Percentiles rank a stretch among this genome's conserved stretches.
Evolutionary conservation across 2,797 vertebrate species (phyloP).

Genomic region (Epinephelus awoara): DNA sequence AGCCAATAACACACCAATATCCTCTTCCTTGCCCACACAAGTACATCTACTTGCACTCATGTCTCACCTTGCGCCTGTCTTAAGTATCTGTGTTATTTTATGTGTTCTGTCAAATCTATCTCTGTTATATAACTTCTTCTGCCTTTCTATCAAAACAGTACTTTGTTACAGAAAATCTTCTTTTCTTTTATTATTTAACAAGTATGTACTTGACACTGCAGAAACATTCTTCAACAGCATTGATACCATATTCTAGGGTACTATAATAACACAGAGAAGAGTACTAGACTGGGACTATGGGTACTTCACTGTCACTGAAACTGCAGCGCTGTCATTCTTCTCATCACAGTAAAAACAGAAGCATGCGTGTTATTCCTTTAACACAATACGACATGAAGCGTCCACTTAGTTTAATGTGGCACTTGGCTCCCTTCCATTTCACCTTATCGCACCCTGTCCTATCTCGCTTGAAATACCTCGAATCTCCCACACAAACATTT

Average conservation of each 20-base stretch:
- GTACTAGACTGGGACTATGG: not conserved
- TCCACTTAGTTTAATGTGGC: constrained; percentile 70
- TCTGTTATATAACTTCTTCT: not conserved
- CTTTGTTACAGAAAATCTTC: not conserved
- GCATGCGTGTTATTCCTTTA: constrained; percentile 17
- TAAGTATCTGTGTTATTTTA: not conserved
- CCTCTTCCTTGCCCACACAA: not conserved
- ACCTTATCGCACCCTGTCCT: constrained; percentile 58
- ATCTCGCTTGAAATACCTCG: constrained; percentile 53
- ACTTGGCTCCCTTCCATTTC: constrained; percentile 61
- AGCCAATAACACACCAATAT: no score
- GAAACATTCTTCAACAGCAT: not conserved
- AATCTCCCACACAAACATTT: constrained; percentile 67
- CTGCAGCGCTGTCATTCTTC: constrained; percentile 15
- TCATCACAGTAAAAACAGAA: constrained; percentile 12
- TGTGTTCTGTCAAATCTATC: not conserved
- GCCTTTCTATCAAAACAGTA: not conserved
- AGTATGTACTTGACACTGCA: constrained; percentile 11
- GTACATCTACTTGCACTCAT: not conserved
- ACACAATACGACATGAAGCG: constrained; percentile 45
- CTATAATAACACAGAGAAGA: not conserved
- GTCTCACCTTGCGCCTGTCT: not conserved
- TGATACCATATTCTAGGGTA: not conserved
- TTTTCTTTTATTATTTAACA: not conserved
- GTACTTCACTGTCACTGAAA: constrained; percentile 11